A percentile compares a stretch with the other conserved stretches of the same genome.
Conservation (phyloP, 2,888 invertebrate species). For the Tachina lurida region DNA sequence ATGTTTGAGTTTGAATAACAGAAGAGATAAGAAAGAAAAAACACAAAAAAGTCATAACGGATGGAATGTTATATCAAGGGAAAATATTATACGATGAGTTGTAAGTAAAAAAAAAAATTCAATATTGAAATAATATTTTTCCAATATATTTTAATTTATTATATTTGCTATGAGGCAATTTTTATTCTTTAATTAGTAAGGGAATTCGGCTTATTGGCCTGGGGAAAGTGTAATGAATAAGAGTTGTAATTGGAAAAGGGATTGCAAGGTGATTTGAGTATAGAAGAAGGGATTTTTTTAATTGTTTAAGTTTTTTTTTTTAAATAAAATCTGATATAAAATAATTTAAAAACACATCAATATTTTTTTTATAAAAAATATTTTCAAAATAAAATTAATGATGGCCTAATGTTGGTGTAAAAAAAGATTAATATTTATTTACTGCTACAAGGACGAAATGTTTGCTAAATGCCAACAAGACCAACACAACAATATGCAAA, state of each 20-base stretch:
- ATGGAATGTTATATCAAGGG: constrained; percentile 39
- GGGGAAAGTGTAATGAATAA: neutral
- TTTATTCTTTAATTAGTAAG: constrained; percentile 38
- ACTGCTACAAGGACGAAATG: neutral
- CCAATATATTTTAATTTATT: too few relatives aligned
- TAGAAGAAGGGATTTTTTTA: too few relatives aligned
- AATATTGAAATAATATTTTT: too few relatives aligned
- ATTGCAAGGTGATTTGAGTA: neutral
- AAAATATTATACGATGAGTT: constrained; percentile 38
- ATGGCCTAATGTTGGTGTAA: neutral
- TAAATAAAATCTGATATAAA: too few relatives aligned
- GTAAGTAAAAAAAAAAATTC: too few relatives aligned
- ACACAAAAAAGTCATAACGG: constrained; percentile 15
- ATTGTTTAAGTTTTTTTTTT: too few relatives aligned
- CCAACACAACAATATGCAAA: neutral
- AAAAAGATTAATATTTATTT: neutral
- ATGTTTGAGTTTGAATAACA: constrained; percentile 52
- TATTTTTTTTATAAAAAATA: too few relatives aligned
- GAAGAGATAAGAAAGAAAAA: constrained; percentile 4
- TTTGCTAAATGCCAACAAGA: neutral
- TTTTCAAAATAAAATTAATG: too few relatives aligned
- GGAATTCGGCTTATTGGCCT: constrained; percentile 1
- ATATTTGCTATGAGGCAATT: too few relatives aligned
- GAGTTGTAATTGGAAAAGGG: neutral
- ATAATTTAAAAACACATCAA: too few relatives aligned